phyloP scores from a whole-genome alignment of 2,113 vertebrate species.

The Halichoerus grypus region DNA sequence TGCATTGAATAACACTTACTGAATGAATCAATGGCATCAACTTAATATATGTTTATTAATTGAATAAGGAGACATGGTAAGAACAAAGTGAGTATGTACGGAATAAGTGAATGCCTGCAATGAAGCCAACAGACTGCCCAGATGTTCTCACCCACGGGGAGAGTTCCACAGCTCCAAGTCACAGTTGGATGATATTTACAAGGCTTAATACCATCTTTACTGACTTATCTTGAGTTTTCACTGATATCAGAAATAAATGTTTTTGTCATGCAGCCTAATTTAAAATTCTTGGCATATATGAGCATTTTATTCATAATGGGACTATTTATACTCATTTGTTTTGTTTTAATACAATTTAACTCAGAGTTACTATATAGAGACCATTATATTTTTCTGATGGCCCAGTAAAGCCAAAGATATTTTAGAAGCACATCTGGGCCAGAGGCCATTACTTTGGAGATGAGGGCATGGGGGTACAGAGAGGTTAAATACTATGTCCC shows the following conservation, averaged over 20 bases:
- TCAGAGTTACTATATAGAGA: slow-evolving; percentile 27
- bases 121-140: slow-evolving; percentile 60
- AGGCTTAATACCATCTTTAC: slow-evolving; percentile 74
- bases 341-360: slow-evolving; percentile 64
- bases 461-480: neutral
- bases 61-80: slow-evolving; percentile 51
- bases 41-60: slow-evolving; percentile 37
- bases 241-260: slow-evolving; percentile 76
- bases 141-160: slow-evolving; percentile 74
- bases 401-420: slow-evolving; percentile 43
- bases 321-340: slow-evolving; percentile 63
- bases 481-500: slow-evolving; percentile 33
- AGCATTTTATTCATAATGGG: slow-evolving; percentile 61
- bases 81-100: slow-evolving; percentile 44
- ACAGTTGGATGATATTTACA: slow-evolving; percentile 80
- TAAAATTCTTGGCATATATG: slow-evolving; percentile 67
- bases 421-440: slow-evolving; percentile 55
- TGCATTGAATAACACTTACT: neutral
- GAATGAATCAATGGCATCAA: neutral
- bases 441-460: slow-evolving; percentile 31
- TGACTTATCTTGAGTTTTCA: slow-evolving; percentile 74
- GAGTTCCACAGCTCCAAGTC: slow-evolving; percentile 60
- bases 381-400: slow-evolving; percentile 9
- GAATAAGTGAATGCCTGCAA: slow-evolving; percentile 37
- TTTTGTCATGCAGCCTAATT: slow-evolving; percentile 78